phyloP scores from a whole-genome alignment of 1,140 invertebrate genomes.

The Sitophilus oryzae region DNA sequence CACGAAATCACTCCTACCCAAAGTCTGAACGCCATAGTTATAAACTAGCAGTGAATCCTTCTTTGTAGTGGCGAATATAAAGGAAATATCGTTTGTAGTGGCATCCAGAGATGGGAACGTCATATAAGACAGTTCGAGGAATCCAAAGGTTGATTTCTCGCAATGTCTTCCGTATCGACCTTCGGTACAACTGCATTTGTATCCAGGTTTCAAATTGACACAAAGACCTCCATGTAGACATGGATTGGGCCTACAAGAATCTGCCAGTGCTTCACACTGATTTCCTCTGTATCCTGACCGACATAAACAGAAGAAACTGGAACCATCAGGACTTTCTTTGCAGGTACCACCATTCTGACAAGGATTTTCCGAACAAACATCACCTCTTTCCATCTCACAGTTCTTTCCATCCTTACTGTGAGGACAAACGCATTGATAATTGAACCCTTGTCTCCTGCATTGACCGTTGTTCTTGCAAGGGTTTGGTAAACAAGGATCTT shows the following conservation, averaged over 20 bases:
- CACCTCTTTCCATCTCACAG: conserved; percentile 78
- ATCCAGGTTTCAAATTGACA: conserved; percentile 73
- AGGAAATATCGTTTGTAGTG: conserved; percentile 83
- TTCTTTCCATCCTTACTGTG: conserved; percentile 68
- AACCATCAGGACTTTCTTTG: conserved; percentile 75
- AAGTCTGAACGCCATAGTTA: conserved; percentile 80
- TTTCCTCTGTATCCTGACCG: conserved; percentile 82
- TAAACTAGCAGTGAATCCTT: conserved; percentile 79
- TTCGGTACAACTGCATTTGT: conserved; percentile 80
- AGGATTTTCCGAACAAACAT: conserved; percentile 75
- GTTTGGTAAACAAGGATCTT: conserved; percentile 87
- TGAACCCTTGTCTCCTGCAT: conserved; percentile 73
- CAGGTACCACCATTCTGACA: conserved; percentile 87
- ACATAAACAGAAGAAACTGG: conserved; percentile 85
- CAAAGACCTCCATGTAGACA: conserved; percentile 81
- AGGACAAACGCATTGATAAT: conserved; percentile 78
- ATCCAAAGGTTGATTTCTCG: conserved; percentile 83
- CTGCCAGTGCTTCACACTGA: conserved; percentile 77
- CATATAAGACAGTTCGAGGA: conserved; percentile 84
- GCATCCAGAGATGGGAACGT: conserved; percentile 77
- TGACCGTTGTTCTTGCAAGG: conserved; percentile 77
- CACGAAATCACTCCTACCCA: conserved; percentile 86
- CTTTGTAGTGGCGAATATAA: conserved; percentile 87
- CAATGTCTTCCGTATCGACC: conserved; percentile 86
- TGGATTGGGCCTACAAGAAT: conserved; percentile 85